A percentile compares a stretch with the other conserved stretches of the same genome.
Evolutionary conservation across 2,113 vertebrate species (phyloP).

Genomic region (Macaca mulatta): DNA sequence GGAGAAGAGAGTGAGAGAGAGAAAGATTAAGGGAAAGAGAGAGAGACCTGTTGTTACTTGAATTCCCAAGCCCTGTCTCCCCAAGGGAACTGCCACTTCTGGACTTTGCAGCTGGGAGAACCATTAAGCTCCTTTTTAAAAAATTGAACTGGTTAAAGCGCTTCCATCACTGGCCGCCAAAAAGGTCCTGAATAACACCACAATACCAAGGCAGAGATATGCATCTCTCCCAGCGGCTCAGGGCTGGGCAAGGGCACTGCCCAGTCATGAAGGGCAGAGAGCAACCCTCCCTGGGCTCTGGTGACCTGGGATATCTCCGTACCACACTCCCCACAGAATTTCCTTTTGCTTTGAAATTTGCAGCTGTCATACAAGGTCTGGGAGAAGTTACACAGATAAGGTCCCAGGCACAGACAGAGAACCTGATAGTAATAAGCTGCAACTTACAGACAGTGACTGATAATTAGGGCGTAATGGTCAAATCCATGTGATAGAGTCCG

Average conservation of each 20-base stretch:
- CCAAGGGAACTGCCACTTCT: background rate
- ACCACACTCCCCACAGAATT: background rate
- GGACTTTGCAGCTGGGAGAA: background rate
- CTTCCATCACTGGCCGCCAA: background rate
- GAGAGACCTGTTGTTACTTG: accelerated
- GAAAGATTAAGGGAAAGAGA: background rate
- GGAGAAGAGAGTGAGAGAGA: too few relatives aligned
- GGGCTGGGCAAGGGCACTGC: background rate
- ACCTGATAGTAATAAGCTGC: background rate
- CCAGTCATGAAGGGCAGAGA: background rate
- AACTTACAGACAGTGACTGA: background rate
- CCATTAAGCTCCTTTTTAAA: background rate
- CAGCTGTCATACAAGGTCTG: accelerated
- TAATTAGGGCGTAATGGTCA: accelerated
- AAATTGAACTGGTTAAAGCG: background rate
- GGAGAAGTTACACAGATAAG: background rate
- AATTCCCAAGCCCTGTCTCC: background rate
- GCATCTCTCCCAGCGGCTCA: accelerated
- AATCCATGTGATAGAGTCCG: background rate
- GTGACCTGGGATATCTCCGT: background rate
- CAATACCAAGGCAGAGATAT: accelerated
- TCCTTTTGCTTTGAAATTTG: background rate
- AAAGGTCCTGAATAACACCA: background rate
- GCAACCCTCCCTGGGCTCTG: background rate
- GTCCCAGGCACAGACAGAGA: background rate